Base-by-base conservation (phyloP, 2,113 vertebrate species). In the Nerophis lumbriciformis region DNA sequence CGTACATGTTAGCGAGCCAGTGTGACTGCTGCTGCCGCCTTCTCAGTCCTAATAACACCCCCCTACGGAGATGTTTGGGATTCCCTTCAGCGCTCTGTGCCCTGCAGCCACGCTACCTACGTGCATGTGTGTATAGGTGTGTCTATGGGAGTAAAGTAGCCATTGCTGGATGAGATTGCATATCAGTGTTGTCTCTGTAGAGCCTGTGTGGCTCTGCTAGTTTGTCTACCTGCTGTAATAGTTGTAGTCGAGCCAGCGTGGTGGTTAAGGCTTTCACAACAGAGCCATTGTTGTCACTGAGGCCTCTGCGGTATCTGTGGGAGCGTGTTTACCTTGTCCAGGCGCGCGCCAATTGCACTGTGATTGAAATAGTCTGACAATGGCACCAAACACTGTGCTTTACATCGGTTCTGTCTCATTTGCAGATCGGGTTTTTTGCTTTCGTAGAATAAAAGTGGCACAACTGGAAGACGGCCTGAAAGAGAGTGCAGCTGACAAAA, bases 181-280 rank as follows among this genome's bases (percentile, higher is more conserved):
- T 88, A 87, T 88, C 79, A 79, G 57, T 75, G 75, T 66, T 57
- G 73, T 72, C 63, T 82, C 72, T 55, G 48, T 53, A 37, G 58
- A 72, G 71, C 63, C 49, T 44, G 62, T 62, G 69, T 82, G 73
- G 75, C 73, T 68, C 50, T 59, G 65, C 62, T 57, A 44, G 77
- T 81, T 73, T 81, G 76, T 87, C 85, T 85, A 82, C 83, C 65
- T 70, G 82, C 67, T 69, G 82, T 74, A 87, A 87, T 65, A 77
- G 59, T 72, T 81, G 82, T 82, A 59, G 75, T 48, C 7, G 53
- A 68, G 66, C 61, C 21, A 75, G 65, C 4, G 36, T 45, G 19
- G 48, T 59, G 66, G 70, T 71, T 73, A 58, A 77, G 61, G 54
- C 55, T 36, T 68, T 36, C 70, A 85, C 76, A 87, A 79, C 75